phyloP scores from a whole-genome alignment of 2,113 vertebrate genomes.

The Toxotes jaculatrix region DNA sequence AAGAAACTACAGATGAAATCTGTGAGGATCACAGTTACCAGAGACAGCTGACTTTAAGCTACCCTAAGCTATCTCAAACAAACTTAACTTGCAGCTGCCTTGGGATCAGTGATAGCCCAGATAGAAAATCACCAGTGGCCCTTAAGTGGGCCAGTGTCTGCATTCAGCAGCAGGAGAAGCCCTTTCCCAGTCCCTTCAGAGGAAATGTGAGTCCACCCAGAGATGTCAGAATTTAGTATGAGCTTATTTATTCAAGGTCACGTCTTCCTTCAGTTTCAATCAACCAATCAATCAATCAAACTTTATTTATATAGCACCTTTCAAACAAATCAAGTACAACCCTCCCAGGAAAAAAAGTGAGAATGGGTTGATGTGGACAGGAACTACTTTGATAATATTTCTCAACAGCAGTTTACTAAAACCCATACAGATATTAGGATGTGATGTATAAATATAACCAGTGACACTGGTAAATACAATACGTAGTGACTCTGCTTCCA shows the following conservation, averaged over 20 bases:
- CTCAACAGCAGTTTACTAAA: too few species aligned
- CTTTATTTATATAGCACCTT: too few species aligned
- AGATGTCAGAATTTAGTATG: background rate
- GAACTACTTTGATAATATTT: too few species aligned
- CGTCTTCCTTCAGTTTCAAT: background rate
- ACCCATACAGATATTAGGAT: too few species aligned
- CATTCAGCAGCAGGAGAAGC: constrained; percentile 20
- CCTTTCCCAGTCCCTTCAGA: constrained; percentile 23
- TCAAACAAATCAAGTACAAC: too few species aligned
- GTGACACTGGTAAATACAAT: too few species aligned
- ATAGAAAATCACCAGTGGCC: constrained; percentile 56
- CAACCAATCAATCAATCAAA: too few species aligned
- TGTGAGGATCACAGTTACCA: constrained; percentile 27
- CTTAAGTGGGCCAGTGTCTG: constrained; percentile 61
- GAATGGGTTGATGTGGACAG: too few species aligned
- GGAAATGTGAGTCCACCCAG: constrained; percentile 16
- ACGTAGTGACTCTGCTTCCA: too few species aligned
- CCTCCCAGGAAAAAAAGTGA: too few species aligned
- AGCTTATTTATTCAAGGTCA: constrained; percentile 44
- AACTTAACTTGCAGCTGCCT: constrained; percentile 43
- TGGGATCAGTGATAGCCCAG: constrained; percentile 61
- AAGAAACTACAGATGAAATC: constrained; percentile 22
- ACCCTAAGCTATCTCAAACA: constrained; percentile 24
- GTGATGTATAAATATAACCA: too few species aligned
- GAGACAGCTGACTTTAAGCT: constrained; percentile 33